Percentiles rank a stretch among this genome's conserved stretches.
Evolutionary conservation across 2,888 invertebrate genomes (phyloP).

Genomic region (Torymus texanus): DNA sequence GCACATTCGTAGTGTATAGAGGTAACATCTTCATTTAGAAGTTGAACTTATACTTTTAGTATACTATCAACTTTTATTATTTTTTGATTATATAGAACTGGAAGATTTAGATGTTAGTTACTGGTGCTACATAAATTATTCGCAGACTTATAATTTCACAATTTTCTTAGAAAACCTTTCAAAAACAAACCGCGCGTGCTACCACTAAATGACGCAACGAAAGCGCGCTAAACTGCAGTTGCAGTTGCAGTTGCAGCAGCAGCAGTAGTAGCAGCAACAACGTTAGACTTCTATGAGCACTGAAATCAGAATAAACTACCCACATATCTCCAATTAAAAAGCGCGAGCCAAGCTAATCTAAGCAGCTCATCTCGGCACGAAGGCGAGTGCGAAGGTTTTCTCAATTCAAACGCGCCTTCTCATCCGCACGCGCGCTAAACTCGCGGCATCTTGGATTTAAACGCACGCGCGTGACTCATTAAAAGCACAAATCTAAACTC

Average conservation of each 20-base stretch:
- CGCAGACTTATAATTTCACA: too few relatives aligned
- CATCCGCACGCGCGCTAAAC: constrained; percentile 20
- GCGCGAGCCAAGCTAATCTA: constrained; percentile 31
- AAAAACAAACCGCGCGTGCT: too few relatives aligned
- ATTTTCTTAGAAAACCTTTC: too few relatives aligned
- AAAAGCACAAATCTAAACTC: constrained; percentile 39
- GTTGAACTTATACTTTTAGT: too few relatives aligned
- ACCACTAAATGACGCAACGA: constrained; percentile 3
- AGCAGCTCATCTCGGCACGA: constrained; percentile 29
- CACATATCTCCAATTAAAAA: constrained; percentile 39
- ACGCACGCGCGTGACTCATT: constrained; percentile 44
- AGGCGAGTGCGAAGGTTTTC: constrained; percentile 19
- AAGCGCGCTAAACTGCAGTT: background rate
- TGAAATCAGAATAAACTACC: constrained; percentile 28
- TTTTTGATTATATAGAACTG: too few relatives aligned
- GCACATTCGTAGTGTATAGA: too few relatives aligned
- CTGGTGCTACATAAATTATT: too few relatives aligned
- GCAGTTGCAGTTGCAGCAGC: background rate
- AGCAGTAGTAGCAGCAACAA: background rate
- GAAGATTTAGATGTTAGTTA: too few relatives aligned
- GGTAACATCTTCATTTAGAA: too few relatives aligned
- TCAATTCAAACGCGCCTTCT: constrained; percentile 32
- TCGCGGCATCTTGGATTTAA: background rate
- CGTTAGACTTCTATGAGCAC: background rate
- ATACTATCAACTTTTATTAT: too few relatives aligned